Evolutionary conservation across 1,140 invertebrate species (phyloP), one percentile per base, ranked within the genome.

Genomic region (Harlomillsia oculata): DNA sequence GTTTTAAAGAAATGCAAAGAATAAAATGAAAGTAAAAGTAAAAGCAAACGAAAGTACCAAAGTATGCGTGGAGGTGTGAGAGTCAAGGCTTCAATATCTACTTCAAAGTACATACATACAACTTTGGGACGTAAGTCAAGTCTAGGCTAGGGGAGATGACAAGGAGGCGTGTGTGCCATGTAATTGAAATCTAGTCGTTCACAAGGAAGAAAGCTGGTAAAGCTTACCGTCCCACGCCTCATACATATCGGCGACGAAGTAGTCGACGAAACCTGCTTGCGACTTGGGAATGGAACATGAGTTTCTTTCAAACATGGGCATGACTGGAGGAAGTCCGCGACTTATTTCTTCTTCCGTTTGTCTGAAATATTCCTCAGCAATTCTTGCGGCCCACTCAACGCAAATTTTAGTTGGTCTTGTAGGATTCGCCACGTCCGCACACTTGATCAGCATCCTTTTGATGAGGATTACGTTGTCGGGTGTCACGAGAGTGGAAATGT

Each of bases 171-270:
- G n/a, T n/a, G n/a, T n/a, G n/a, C n/a, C n/a, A n/a, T 6, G n/a
- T 28, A 2, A 44, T 9, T 34, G 9, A 34, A n/a, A 9, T n/a
- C n/a, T 34, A 34, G 40, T 21, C 40, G 16, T 20, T 8, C 6
- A 43, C n/a, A n/a, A n/a, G n/a, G n/a, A 43, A 62, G n/a, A 54
- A 30, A 5, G 29, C 59, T 46, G 20, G 3, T 46, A 16, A 14
- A 6, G 51, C 80, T 80, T 72, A 96, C 92, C 84, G 72, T 94
- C 85, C 90, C 90, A 97, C 23, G 89, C 86, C 68, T 94, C 89
- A 76, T 95, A 92, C 92, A 97, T 96, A 70, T 94, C 88, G 62
- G 85, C 88, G 63, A 96, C 90, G 67, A 97, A 97, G 72, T 85
- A 93, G 74, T 97, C 93, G 49, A 95, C 86, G 74, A 97, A 97